These are phyloP conservation scores for Peromyscus attwateri DNA, from an alignment of 2,797 vertebrate genomes.

Conservation along the genomic window DNA sequence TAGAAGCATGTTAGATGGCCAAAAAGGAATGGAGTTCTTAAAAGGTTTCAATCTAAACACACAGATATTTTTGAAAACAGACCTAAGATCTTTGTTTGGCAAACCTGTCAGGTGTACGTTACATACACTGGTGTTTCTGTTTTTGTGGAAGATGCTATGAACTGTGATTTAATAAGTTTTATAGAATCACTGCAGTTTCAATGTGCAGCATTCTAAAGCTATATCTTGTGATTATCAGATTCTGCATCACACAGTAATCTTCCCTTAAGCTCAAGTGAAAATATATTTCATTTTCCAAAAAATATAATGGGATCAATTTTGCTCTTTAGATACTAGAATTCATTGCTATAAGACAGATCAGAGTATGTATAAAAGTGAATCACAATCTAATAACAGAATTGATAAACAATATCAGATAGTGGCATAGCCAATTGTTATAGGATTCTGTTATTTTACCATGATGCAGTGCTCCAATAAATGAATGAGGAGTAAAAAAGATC, in stretches of 20 bases:
- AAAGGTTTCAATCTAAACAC: neutral
- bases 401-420: neutral
- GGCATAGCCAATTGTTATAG: neutral
- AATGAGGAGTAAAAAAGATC: neutral
- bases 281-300: slow-evolving; percentile 15
- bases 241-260: neutral
- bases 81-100: neutral
- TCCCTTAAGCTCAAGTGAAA: neutral
- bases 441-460: neutral
- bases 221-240: neutral
- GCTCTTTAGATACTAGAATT: neutral
- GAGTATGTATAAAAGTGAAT: neutral
- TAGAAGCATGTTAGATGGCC: neutral
- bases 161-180: neutral
- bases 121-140: neutral
- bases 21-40: neutral
- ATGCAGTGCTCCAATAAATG: neutral
- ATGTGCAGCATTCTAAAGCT: neutral
- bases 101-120: neutral
- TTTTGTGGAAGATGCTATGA: neutral
- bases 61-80: neutral
- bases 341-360: neutral
- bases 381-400: neutral
- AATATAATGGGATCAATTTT: neutral
- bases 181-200: neutral